phyloP scores from a whole-genome alignment of 1,140 invertebrate genomes.

The Sycophila sp. region DNA sequence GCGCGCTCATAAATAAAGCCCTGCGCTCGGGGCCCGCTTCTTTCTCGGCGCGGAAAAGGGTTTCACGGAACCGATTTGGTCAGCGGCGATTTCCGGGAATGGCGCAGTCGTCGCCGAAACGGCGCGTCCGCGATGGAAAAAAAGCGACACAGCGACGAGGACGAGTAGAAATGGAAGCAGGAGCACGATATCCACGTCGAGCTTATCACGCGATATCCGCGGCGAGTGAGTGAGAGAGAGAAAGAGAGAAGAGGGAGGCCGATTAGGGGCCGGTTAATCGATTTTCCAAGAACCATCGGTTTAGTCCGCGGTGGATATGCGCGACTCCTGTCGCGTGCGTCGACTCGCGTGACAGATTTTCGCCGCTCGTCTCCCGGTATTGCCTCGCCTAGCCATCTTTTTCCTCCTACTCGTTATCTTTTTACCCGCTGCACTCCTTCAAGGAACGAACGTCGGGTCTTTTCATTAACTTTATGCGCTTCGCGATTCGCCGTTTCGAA shows the following conservation, averaged over 20 bases:
- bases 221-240: no score
- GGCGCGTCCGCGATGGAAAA: neutral
- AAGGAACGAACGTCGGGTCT: constrained; percentile 5
- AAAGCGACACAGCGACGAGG: neutral
- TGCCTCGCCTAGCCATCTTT: neutral
- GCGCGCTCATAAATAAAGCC: constrained; percentile 47
- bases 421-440: neutral
- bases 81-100: constrained; percentile 54
- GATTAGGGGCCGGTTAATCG: constrained; percentile 20
- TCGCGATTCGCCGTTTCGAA: no score
- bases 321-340: constrained; percentile 36
- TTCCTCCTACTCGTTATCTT: neutral
- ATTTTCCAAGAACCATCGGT: constrained; percentile 16
- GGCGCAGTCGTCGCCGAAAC: neutral
- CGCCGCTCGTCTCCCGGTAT: neutral
- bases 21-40: neutral
- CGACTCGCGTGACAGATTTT: constrained; percentile 29
- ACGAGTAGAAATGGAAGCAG: neutral
- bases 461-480: constrained; percentile 24
- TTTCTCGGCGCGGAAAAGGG: constrained; percentile 23
- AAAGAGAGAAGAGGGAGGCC: no score
- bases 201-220: constrained; percentile 11
- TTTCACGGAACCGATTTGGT: constrained; percentile 48
- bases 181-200: neutral
- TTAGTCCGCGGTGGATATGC: neutral